A percentile compares a stretch with the other conserved stretches of the same genome.
Conservation (phyloP, 2,888 invertebrate species). For the Venusia cambrica region DNA sequence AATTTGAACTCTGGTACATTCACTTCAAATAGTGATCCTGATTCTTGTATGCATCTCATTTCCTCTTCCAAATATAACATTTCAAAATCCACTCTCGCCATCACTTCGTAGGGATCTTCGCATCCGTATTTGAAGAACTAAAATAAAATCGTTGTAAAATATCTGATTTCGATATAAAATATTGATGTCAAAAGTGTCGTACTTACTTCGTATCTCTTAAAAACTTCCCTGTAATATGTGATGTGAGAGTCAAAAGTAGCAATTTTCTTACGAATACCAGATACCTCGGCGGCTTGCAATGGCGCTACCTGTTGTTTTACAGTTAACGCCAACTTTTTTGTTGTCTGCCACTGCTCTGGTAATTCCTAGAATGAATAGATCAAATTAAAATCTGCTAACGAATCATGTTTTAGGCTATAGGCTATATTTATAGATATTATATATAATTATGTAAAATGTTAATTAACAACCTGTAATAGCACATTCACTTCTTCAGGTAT, state of each 20-base stretch:
- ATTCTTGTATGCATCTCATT: conserved; percentile 92
- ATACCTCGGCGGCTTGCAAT: conserved; percentile 95
- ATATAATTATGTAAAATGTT: too few relatives aligned
- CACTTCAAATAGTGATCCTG: conserved; percentile 96
- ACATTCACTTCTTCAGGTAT: conserved; percentile 98
- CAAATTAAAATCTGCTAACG: too few relatives aligned
- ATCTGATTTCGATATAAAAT: too few relatives aligned
- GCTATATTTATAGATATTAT: too few relatives aligned
- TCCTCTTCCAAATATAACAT: conserved; percentile 90
- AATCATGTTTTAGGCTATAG: too few relatives aligned
- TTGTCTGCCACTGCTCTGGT: conserved; percentile 97
- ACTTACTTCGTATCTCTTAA: conserved; percentile 84
- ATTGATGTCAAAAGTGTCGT: too few relatives aligned
- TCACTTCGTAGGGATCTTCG: conserved; percentile 85
- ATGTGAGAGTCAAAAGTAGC: conserved; percentile 92
- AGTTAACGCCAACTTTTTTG: conserved; percentile 94
- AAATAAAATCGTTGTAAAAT: conserved; percentile 23
- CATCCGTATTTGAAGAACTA: conserved; percentile 89
- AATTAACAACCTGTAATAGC: conserved; percentile 84
- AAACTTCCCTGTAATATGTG: conserved; percentile 92
- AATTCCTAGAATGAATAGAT: conserved; percentile 86
- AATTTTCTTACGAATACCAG: conserved; percentile 93
- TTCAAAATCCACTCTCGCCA: conserved; percentile 89
- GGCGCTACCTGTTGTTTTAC: conserved; percentile 98
- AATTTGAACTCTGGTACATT: conserved; percentile 96